Base-by-base conservation (phyloP, 2,797 vertebrate genomes). In the Sebastiscus tertius region DNA sequence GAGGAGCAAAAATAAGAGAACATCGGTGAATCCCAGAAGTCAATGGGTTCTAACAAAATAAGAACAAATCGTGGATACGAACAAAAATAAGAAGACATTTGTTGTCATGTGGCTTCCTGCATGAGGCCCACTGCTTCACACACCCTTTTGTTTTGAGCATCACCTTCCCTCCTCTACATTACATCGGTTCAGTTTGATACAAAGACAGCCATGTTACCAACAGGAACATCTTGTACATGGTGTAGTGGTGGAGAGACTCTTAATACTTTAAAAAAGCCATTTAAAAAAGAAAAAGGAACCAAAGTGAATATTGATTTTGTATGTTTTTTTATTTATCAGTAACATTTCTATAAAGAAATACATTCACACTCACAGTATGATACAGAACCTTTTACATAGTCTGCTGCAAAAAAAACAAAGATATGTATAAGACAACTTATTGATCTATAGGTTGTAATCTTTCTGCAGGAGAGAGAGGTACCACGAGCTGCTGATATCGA, bases 341-440 rank as follows among this genome's bases (percentile, higher is more conserved):
- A 93, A 94, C 94, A 95, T 94, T 93, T 39, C 93, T 94, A 90
- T 88, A 93, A 95, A 95, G 94, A 94, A 93, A 92, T 93, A 96
- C 94, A 95, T 93, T 93, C 93, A 93, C 92, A 94, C 91, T 91
- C 84, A 93, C 92, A 94, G 90, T 88, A 89, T 90, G 87, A 92
- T 88, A 95, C 93, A 95, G 74, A 84, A 87, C 87, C 86, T 87
- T 88, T 90, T 90, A 93, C 89, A 95, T 76, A 90, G 89, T 92
- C 89, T 91, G 78, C 81, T 91, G 94, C 88, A 94, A 85, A 89
- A 94, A 85, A 90, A 91, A 94, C 89, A 92, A 49, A 76, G 86
- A 87, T 83, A 80, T 85, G 87, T 84, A 77, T 63, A 49, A 79
- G 87, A 94, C 92, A 95, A 84, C 81, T 80, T 87, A 79, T 88